Conservation (phyloP, 2,113 vertebrate species). For the Bujurquina vittata region DNA sequence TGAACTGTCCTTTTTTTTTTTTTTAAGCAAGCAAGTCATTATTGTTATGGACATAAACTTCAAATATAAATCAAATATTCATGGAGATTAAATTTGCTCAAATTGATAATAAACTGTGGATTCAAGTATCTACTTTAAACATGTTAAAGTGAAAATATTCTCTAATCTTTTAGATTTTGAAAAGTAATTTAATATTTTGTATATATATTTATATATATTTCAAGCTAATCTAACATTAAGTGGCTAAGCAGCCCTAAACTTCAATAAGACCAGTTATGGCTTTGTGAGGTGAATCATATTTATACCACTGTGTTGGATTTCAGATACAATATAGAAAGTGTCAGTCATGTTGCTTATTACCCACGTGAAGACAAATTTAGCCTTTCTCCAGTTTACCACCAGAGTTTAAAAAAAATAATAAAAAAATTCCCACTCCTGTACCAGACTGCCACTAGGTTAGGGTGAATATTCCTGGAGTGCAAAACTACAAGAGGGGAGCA, state of each 20-base stretch:
- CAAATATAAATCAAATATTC: slow-evolving; percentile 76
- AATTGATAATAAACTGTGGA: slow-evolving; percentile 68
- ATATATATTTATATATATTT: slow-evolving; percentile 46
- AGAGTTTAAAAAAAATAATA: slow-evolving; percentile 31
- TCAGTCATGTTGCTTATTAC: slow-evolving; percentile 56
- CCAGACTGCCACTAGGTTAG: slow-evolving; percentile 51
- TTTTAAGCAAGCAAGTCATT: slow-evolving; percentile 66
- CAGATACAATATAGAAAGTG: slow-evolving; percentile 41
- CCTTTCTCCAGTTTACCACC: slow-evolving; percentile 45
- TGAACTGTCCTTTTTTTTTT: slow-evolving; percentile 38
- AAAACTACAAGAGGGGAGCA: slow-evolving; percentile 74
- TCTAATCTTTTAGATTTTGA: slow-evolving; percentile 70
- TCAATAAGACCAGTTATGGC: slow-evolving; percentile 74
- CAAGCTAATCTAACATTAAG: slow-evolving; percentile 56
- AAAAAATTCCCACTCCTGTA: slow-evolving; percentile 41
- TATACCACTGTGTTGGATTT: slow-evolving; percentile 28
- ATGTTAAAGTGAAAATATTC: slow-evolving; percentile 73
- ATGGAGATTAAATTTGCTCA: slow-evolving; percentile 63
- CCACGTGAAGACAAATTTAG: slow-evolving; percentile 40
- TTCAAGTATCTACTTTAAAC: slow-evolving; percentile 78
- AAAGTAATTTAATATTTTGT: slow-evolving; percentile 46
- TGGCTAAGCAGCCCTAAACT: slow-evolving; percentile 58
- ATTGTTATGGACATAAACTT: slow-evolving; percentile 60
- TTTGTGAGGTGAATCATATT: slow-evolving; percentile 65
- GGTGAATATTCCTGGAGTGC: slow-evolving; percentile 76